Percentiles rank a stretch among this genome's conserved stretches.
phyloP scores from a whole-genome alignment of 2,797 vertebrate genomes.

The Chelon auratus region DNA sequence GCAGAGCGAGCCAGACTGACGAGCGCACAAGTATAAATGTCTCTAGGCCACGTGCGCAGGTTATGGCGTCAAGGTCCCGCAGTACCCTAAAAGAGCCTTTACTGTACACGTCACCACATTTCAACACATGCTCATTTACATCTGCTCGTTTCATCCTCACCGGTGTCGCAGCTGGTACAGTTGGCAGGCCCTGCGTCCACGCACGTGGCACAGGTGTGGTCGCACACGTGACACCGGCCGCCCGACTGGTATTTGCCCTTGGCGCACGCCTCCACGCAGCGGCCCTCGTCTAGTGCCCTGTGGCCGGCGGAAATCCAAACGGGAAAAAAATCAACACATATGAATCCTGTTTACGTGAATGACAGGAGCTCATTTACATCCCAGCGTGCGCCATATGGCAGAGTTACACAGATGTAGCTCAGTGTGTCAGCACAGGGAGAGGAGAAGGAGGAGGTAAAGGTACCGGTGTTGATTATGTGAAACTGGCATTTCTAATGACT shows the following conservation, averaged over 20 bases:
- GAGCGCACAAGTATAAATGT: too few relatives aligned
- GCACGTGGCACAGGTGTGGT: conserved; percentile 91
- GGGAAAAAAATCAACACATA: conserved; percentile 22
- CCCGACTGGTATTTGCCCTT: conserved; percentile 86
- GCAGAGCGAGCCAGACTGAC: too few relatives aligned
- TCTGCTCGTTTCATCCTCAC: conserved; percentile 74
- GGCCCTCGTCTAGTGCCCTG: conserved; percentile 89
- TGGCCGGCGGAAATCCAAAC: conserved; percentile 21
- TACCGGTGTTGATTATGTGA: background rate
- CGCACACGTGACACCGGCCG: conserved; percentile 89
- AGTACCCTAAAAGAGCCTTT: too few relatives aligned
- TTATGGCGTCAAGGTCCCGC: too few relatives aligned
- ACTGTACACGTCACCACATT: background rate
- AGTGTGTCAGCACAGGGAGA: conserved; percentile 22
- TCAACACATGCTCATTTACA: background rate
- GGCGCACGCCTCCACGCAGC: conserved; percentile 85
- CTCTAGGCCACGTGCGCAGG: too few relatives aligned
- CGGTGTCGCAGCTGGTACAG: conserved; percentile 90
- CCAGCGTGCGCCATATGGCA: conserved; percentile 43
- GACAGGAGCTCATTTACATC: conserved; percentile 36
- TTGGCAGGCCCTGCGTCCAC: conserved; percentile 84
- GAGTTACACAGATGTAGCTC: conserved; percentile 39
- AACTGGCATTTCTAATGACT: background rate
- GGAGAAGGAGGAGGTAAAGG: background rate
- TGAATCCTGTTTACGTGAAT: conserved; percentile 39